Evolutionary conservation across 2,888 invertebrate species (phyloP).

Genomic region (Mesorhabditis belari): DNA sequence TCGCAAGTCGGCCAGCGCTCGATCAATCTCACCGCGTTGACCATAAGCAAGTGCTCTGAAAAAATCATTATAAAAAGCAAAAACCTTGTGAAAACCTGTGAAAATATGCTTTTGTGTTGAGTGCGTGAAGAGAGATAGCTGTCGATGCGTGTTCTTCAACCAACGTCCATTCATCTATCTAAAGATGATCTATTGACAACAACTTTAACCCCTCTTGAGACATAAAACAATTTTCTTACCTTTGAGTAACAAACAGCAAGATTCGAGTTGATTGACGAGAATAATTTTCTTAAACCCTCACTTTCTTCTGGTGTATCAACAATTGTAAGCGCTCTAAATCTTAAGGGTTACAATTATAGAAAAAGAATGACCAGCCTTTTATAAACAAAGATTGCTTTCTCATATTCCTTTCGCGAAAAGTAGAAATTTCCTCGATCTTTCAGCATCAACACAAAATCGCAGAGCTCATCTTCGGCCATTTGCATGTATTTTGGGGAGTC

Average conservation of each 20-base stretch:
- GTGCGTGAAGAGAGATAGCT: neutral
- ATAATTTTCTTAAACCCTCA: conserved; percentile 8
- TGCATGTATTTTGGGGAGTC: conserved; percentile 6
- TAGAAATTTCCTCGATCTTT: conserved; percentile 21
- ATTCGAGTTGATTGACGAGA: conserved; percentile 19
- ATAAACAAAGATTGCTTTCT: conserved; percentile 29
- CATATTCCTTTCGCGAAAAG: conserved; percentile 14
- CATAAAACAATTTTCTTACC: conserved; percentile 3
- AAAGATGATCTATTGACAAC: too few species aligned
- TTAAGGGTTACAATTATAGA: neutral
- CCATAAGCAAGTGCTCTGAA: neutral
- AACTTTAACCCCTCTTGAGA: neutral
- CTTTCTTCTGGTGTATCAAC: conserved; percentile 6
- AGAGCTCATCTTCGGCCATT: conserved; percentile 11
- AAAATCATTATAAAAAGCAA: too few species aligned
- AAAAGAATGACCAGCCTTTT: conserved; percentile 6
- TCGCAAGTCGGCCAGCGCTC: neutral
- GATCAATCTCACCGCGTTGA: neutral
- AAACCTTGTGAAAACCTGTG: neutral
- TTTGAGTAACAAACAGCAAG: conserved; percentile 24
- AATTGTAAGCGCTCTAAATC: conserved; percentile 7
- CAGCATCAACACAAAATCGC: conserved; percentile 12
- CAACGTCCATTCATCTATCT: neutral
- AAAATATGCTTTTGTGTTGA: neutral
- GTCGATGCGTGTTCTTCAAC: neutral